These are phyloP conservation scores for Mesochorus sp. DNA, from an alignment of 2,888 invertebrate genomes.

Conservation along the genomic window DNA sequence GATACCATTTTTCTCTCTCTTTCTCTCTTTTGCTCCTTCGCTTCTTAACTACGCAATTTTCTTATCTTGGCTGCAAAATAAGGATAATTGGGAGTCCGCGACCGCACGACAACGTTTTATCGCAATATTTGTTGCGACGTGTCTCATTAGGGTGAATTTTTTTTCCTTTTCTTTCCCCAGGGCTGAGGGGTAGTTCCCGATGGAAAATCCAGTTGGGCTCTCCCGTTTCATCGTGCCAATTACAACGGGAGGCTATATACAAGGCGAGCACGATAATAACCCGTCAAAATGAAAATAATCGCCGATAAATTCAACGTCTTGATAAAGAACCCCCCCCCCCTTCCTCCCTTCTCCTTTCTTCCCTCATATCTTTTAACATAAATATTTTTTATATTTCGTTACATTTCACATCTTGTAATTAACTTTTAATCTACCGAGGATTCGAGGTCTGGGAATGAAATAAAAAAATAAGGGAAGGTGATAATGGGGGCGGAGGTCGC, in stretches of 20 bases:
- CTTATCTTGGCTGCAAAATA: too few species aligned
- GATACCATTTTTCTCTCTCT: not conserved
- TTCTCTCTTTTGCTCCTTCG: too few species aligned
- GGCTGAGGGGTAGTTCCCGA: not conserved
- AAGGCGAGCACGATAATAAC: slow-evolving; percentile 61
- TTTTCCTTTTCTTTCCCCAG: not conserved
- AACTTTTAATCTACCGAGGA: too few species aligned
- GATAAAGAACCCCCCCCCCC: not conserved
- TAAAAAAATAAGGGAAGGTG: not conserved
- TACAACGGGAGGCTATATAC: slow-evolving; percentile 47
- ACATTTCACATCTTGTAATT: not conserved
- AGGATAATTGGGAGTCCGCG: not conserved
- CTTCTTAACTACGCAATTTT: too few species aligned
- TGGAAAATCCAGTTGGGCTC: slow-evolving; percentile 48
- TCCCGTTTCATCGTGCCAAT: slow-evolving; percentile 60
- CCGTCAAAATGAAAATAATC: slow-evolving; percentile 68
- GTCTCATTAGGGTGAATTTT: slow-evolving; percentile 61
- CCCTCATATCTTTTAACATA: not conserved
- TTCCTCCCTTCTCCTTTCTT: not conserved
- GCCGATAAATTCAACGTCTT: slow-evolving; percentile 65
- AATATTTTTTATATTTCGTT: not conserved
- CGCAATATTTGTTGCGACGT: slow-evolving; percentile 55
- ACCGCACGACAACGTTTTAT: slow-evolving; percentile 46
- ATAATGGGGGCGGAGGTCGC: not conserved
- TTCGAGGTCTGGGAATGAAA: too few species aligned